Evolutionary conservation across 1,140 invertebrate genomes (phyloP), one percentile per base, ranked within the genome.

Genomic region (Armadillidium nasatum): DNA sequence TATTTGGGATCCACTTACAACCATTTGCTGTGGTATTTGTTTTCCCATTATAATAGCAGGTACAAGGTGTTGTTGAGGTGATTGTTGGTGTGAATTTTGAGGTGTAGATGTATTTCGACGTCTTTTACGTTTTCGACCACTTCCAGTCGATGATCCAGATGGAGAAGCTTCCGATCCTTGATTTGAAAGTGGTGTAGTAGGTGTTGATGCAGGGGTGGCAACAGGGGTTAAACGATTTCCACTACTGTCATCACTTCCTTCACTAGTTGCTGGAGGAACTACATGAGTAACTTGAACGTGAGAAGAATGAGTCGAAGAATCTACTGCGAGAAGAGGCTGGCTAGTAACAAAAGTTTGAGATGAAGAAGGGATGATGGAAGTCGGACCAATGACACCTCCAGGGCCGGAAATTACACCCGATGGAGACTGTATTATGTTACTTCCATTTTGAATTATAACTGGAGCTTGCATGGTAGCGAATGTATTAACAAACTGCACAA

Each of bases 401-500:
- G 75, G 79, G 68, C 76, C 76, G 67, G 72, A 75, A 46, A 80
- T 60, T 23, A 80, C 72, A 54, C 79, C 77, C 66, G 78, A 46
- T 15, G 79, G 76, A 72, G 79, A 78, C 23, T 82, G 81, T 22
- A 83, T 76, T 70, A 91, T 88, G 69, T 87, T 85, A 4, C 91
- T 89, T 43, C 79, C 80, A 6, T 90, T 91, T 84, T 92, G 92
- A 70, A 94, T 88, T 50, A 86, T 81, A 10, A 93, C 88, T 0
- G 92, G 92, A 21, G 91, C 88, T 78, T 91, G 91, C 78, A 94
- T 86, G 10, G 79, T 74, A 44, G 79, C 76, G 72, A 80, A 80
- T 0, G 92, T 90, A 82, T 94, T 94, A 0, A 94, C 90, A 10
- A 95, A 86, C 0, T 84, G 84, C 67, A 84, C 81, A 71, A 84